Evolutionary conservation across 2,797 vertebrate species (phyloP), one percentile per base, ranked within the genome.

Genomic region (Esox lucius): DNA sequence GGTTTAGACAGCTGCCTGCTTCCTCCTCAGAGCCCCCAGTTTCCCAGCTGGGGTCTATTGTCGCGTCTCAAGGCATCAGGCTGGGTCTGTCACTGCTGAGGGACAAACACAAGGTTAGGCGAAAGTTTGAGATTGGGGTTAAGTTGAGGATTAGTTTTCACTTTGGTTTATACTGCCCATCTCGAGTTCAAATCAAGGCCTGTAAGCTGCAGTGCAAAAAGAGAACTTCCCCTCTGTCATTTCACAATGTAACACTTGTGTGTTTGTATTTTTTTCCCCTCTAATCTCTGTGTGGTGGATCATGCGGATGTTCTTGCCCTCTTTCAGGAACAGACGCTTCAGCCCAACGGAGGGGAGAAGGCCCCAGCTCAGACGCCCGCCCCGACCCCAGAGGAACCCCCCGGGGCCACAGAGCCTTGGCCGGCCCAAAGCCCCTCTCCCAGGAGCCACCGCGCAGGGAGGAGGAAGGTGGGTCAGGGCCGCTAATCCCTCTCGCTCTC

Each of bases 401-500:
- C 53, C 5, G 53, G 53, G 53, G 8, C 7, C 53, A 53, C 19
- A 56, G 24, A 5, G 26, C 12, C 24, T 16, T 11, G 24, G 62
- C 9, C 16, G 62, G 15, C 26, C 62, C 76, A 24, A 61, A 84
- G 77, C 77, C 84, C 86, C 66, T 67, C 9, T 42, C 39, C 70
- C 71, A 73, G 72, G 26, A 65, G n/a, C 31, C 64, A 11, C 51
- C 79, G 81, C 35, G 9, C 83, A 75, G 82, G 79, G 82, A 82
- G 84, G 80, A 85, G 73, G 77, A 85, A 87, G 87, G 91, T 91
- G 80, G 70, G 87, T 80, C 80, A n/a, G n/a, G 79, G 12, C 61
- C 28, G 28, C 61, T 22, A 68, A 24, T 33, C 35, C 65, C 19
- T 39, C 33, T 39, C 33, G n/a, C 66, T 39, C 35, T 22, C 66